These are phyloP conservation scores for Urocynchramus pylzowi DNA, from an alignment of 2,113 vertebrate genomes.

Conservation along the genomic window DNA sequence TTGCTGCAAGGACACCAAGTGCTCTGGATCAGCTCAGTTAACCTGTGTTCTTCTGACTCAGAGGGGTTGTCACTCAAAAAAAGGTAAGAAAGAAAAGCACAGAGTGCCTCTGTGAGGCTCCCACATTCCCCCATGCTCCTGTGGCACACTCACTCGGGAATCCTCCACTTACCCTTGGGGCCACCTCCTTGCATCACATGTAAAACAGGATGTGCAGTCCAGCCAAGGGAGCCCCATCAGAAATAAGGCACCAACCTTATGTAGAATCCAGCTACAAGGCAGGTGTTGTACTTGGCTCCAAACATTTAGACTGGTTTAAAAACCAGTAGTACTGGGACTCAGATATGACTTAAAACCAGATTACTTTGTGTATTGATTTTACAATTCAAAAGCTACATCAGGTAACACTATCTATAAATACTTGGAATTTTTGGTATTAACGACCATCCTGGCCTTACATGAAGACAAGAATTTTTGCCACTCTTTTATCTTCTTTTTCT, in stretches of 20 bases:
- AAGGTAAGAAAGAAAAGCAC: not conserved
- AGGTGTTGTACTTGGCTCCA: not conserved
- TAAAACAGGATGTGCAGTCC: not conserved
- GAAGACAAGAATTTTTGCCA: not conserved
- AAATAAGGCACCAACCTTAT: not conserved
- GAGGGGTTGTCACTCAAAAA: not conserved
- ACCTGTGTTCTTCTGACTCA: not conserved
- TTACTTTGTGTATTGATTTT: accelerated
- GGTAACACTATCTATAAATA: not conserved
- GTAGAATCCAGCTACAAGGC: not conserved
- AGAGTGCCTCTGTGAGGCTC: not conserved
- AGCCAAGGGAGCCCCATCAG: not conserved
- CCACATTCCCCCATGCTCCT: not conserved
- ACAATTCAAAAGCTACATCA: not conserved
- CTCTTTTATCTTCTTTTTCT: not conserved
- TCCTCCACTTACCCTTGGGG: not conserved
- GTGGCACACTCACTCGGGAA: not conserved
- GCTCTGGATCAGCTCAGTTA: not conserved
- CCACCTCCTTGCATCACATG: accelerated
- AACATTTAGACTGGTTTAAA: not conserved
- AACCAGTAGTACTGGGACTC: not conserved
- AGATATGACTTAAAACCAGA: not conserved
- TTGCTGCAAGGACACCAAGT: not conserved
- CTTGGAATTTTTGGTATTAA: not conserved
- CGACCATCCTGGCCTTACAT: not conserved